These are phyloP conservation scores for Apodemia duryi DNA, from an alignment of 2,888 invertebrate species.

Conservation along the genomic window DNA sequence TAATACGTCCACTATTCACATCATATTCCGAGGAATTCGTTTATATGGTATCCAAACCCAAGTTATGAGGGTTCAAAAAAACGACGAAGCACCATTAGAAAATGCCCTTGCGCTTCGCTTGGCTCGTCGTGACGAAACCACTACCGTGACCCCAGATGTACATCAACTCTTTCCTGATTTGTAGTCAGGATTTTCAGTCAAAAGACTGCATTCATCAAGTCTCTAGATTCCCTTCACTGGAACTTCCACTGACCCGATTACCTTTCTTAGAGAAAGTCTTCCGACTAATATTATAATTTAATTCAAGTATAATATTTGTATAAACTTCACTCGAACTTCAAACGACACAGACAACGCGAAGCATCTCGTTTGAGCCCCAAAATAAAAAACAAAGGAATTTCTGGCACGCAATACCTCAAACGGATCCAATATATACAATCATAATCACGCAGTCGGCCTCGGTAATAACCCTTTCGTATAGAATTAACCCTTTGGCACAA, in stretches of 20 bases:
- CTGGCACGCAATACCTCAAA: constrained; percentile 54
- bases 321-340: constrained; percentile 35
- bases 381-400: constrained; percentile 56
- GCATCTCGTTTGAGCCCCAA: constrained; percentile 49
- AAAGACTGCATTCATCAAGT: too few species aligned
- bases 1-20: too few species aligned
- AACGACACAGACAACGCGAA: constrained; percentile 42
- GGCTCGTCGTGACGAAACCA: too few species aligned
- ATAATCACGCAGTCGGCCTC: constrained; percentile 50
- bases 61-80: too few species aligned
- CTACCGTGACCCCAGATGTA: too few species aligned
- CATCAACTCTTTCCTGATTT: too few species aligned
- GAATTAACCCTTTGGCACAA: constrained; percentile 74
- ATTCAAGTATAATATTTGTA: constrained; percentile 33
- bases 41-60: too few species aligned
- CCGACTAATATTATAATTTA: background rate
- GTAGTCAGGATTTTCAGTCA: too few species aligned
- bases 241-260: background rate
- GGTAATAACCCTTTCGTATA: constrained; percentile 59
- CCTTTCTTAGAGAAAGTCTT: background rate
- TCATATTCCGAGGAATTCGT: too few species aligned
- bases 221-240: background rate
- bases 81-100: too few species aligned
- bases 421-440: constrained; percentile 48
- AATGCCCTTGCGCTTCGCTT: too few species aligned